Percentiles rank a stretch among this genome's conserved stretches.
Evolutionary conservation across 2,888 invertebrate species (phyloP).

Genomic region (Drosophila nigricruria): DNA sequence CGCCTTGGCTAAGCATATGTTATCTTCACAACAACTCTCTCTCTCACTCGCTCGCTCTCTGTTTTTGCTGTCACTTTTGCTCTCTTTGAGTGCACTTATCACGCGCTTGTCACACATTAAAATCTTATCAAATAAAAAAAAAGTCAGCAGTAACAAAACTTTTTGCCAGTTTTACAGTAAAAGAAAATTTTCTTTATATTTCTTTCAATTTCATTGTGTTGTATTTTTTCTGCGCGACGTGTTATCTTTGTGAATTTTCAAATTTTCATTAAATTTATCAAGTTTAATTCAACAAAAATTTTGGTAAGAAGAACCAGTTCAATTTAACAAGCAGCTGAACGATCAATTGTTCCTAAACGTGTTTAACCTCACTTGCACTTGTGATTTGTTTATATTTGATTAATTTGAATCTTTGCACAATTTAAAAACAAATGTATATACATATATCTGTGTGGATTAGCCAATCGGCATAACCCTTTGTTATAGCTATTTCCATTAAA

Average conservation of each 20-base stretch:
- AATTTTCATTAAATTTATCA: neutral
- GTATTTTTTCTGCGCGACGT: conserved; percentile 55
- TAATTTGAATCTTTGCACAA: conserved; percentile 7
- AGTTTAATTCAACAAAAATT: neutral
- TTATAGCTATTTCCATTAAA: conserved; percentile 2
- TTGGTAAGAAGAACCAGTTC: conserved; percentile 30
- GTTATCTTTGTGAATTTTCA: neutral
- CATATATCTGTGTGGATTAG: neutral
- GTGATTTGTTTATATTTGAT: conserved; percentile 23
- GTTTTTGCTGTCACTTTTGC: neutral
- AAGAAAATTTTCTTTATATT: conserved; percentile 19
- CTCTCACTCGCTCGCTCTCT: conserved; percentile 2
- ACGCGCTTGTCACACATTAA: conserved; percentile 41
- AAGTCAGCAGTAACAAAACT: conserved; percentile 20
- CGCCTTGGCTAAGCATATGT: conserved; percentile 1
- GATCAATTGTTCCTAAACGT: neutral
- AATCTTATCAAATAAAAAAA: conserved; percentile 52
- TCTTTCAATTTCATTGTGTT: conserved; percentile 49
- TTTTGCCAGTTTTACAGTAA: conserved; percentile 34
- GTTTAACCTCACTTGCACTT: conserved; percentile 42
- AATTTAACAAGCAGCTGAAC: neutral
- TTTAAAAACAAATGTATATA: neutral
- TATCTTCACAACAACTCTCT: conserved; percentile 20
- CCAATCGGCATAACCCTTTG: neutral
- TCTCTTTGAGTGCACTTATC: conserved; percentile 34